Evolutionary conservation across 2,113 vertebrate species (phyloP).

Genomic region (Phrynosoma platyrhinos): DNA sequence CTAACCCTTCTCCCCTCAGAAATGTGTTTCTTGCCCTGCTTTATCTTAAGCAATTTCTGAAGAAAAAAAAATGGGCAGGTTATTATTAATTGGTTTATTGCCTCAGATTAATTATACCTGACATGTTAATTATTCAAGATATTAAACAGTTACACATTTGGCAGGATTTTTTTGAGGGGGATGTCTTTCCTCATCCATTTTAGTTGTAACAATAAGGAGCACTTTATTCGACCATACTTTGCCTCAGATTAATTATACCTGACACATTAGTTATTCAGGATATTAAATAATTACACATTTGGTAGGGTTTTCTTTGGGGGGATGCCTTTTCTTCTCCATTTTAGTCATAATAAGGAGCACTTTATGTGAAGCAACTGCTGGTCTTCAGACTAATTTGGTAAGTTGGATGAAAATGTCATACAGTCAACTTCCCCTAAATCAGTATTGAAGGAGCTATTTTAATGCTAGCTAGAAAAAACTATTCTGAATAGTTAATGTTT

Average conservation of each 20-base stretch:
- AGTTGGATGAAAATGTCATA: neutral
- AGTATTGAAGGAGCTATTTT: too few species aligned
- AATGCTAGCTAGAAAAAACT: neutral
- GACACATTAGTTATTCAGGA: neutral
- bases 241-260: too few species aligned
- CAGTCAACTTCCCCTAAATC: neutral
- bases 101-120: too few species aligned
- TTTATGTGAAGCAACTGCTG: slow-evolving; percentile 11
- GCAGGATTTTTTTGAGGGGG: neutral
- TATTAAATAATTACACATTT: neutral
- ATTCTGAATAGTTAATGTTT: neutral
- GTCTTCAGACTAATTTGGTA: slow-evolving; percentile 16
- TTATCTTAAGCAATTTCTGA: too few species aligned
- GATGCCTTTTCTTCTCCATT: rapidly evolving
- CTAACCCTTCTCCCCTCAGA: too few species aligned
- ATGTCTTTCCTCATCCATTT: rapidly evolving
- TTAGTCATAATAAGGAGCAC: neutral
- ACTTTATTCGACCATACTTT: neutral
- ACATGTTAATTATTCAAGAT: neutral
- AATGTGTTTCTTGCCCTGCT: too few species aligned
- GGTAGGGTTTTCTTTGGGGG: neutral
- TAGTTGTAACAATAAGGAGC: neutral
- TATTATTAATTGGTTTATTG: too few species aligned
- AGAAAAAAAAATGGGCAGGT: too few species aligned
- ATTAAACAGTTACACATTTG: neutral